Evolutionary conservation across 2,113 vertebrate genomes (phyloP), one percentile per base, ranked within the genome.

Genomic region (Mohoua ochrocephala): DNA sequence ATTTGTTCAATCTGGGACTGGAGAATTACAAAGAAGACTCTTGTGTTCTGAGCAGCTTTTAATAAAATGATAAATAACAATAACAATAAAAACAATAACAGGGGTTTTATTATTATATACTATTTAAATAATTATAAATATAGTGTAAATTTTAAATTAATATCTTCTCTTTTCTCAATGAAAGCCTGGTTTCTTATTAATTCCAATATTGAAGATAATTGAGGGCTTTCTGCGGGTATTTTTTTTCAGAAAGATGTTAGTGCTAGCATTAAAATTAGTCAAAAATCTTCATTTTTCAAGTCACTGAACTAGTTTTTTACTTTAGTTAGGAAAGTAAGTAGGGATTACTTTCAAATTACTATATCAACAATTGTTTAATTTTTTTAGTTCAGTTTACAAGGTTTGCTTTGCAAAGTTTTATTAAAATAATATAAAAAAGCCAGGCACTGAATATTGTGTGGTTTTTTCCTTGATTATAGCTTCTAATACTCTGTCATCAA

Each of bases 181-280:
- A 47, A 68, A 91, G 4, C 3, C 6, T 20, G 37, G 5, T 41
- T 86, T 79, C 15, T 64, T 76, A 53, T 9, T 56, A 13, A 15
- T 54, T 92, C 11, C 33, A 53, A 30, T 49, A 57, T 0, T 22
- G 17, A 60, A 86, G 70, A 45, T 18, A 77, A 61, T 13, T 59
- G 2, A 63, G 24, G 4, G 0, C 0, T 30, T 56, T 83, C 13
- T 59, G 20, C 9, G 4, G 3, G 6, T 42, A 16, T 1, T 2
- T 0, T 41, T 81, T 80, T 75, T 63, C 12, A 61, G 20, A 59
- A 71, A 71, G 3, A 21, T 19, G 5, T 20, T 75, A 76, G 61
- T 53, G 3, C 1, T 50, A 53, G 3, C 77, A 69, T 31, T 61
- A 73, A 61, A 91, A 47, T 74, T 9, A 27, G 2, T 50, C 9